Evolutionary conservation across 2,888 invertebrate genomes (phyloP).

Genomic region (Incurvaria masculella): DNA sequence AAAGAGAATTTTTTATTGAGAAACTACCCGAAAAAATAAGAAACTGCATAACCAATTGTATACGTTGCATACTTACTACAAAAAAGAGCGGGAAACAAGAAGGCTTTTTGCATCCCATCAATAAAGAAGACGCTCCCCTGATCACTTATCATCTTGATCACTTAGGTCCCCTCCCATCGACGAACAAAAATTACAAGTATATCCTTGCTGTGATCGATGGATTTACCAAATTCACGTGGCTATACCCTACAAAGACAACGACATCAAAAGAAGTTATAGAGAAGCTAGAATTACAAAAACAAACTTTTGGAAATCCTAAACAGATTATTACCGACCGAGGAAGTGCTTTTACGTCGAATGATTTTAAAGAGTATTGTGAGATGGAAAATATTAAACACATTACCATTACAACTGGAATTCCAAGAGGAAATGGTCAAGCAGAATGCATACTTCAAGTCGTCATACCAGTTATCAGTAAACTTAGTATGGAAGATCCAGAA

Average conservation of each 20-base stretch:
- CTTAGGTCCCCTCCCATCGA: slow-evolving; percentile 24
- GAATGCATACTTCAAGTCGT: slow-evolving; percentile 24
- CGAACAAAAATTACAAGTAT: slow-evolving; percentile 24
- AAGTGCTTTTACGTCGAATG: slow-evolving; percentile 24
- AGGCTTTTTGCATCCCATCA: slow-evolving; percentile 23
- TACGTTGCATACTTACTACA: slow-evolving; percentile 17
- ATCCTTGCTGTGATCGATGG: slow-evolving; percentile 26
- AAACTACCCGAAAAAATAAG: slow-evolving; percentile 14
- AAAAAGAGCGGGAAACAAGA: slow-evolving; percentile 23
- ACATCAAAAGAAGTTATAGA: slow-evolving; percentile 22
- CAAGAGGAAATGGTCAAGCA: slow-evolving; percentile 27
- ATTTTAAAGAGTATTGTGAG: slow-evolving; percentile 24
- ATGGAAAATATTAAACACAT: slow-evolving; percentile 24
- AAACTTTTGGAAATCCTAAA: slow-evolving; percentile 26
- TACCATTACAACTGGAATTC: slow-evolving; percentile 19
- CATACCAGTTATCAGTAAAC: slow-evolving; percentile 24
- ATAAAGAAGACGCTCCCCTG: slow-evolving; percentile 23
- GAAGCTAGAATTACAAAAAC: slow-evolving; percentile 21
- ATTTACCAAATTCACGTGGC: slow-evolving; percentile 28
- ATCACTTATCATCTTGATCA: slow-evolving; percentile 26
- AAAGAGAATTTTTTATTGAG: slow-evolving; percentile 22
- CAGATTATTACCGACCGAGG: slow-evolving; percentile 25
- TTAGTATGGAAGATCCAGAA: slow-evolving; percentile 21
- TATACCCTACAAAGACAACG: slow-evolving; percentile 24
- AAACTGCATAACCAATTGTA: slow-evolving; percentile 10